phyloP scores from a whole-genome alignment of 2,113 vertebrate species.

The Columba livia region DNA sequence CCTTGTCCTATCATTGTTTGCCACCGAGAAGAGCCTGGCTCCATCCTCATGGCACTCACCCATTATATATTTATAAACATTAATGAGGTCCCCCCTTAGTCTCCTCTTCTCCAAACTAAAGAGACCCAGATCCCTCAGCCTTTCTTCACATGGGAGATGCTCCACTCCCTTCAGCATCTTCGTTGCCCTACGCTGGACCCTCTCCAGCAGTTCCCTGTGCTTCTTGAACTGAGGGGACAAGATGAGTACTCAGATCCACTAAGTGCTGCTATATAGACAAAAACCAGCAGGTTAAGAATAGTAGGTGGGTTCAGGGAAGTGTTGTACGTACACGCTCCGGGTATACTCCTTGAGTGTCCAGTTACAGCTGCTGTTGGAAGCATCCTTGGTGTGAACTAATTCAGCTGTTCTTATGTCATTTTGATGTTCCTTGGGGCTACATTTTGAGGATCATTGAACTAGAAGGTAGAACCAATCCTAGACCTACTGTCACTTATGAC shows the following conservation, averaged over 20 bases:
- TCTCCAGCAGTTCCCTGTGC: too few relatives aligned
- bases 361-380: background rate
- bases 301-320: background rate
- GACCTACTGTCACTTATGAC: background rate
- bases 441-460: background rate
- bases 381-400: background rate
- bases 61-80: too few relatives aligned
- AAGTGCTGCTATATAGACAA: background rate
- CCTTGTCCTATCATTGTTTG: too few relatives aligned
- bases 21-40: too few relatives aligned
- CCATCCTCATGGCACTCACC: too few relatives aligned
- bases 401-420: background rate
- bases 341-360: fast-evolving
- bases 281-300: background rate
- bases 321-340: background rate
- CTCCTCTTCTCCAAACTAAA: too few relatives aligned
- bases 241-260: background rate
- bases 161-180: too few relatives aligned
- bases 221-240: too few relatives aligned
- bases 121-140: too few relatives aligned
- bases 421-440: background rate
- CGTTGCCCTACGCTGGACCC: too few relatives aligned
- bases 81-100: too few relatives aligned
- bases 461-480: background rate
- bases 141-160: too few relatives aligned